Percentiles rank a stretch among this genome's conserved stretches.
These are phyloP conservation scores for Siderastrea radians DNA, from an alignment of 92 coral and sea anemone genomes.

Conservation along the genomic window DNA sequence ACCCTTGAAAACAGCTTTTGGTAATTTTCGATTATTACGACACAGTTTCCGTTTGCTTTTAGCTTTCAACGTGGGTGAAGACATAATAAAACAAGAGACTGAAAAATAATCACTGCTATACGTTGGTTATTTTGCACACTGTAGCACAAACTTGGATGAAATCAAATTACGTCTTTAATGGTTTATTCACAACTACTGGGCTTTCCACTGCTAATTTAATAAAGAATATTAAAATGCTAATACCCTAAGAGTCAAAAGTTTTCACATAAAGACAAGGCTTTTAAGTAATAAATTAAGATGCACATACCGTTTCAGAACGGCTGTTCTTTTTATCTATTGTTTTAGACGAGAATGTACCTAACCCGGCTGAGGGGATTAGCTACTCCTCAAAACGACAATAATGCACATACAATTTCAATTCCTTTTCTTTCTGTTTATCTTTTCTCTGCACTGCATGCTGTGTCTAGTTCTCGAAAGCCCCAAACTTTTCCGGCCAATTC, in stretches of 20 bases:
- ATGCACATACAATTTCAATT: neutral
- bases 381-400: neutral
- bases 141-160: neutral
- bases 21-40: neutral
- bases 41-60: neutral
- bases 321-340: neutral
- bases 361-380: neutral
- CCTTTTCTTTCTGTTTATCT: too few species aligned
- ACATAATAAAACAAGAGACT: neutral
- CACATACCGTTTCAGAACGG: neutral
- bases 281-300: neutral
- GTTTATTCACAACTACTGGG: too few species aligned
- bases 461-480: too few species aligned
- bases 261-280: neutral
- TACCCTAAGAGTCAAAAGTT: neutral
- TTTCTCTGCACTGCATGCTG: too few species aligned
- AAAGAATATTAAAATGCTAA: neutral
- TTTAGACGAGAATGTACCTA: too few species aligned
- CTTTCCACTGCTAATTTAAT: too few species aligned
- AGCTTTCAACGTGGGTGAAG: neutral
- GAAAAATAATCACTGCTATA: neutral
- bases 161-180: too few species aligned
- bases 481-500: too few species aligned
- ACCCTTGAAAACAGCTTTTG: neutral
- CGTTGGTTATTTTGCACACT: neutral